Percentiles rank a stretch among this genome's conserved stretches.
Evolutionary conservation across 2,113 vertebrate genomes (phyloP).

Genomic region (Melanocharis versteri): DNA sequence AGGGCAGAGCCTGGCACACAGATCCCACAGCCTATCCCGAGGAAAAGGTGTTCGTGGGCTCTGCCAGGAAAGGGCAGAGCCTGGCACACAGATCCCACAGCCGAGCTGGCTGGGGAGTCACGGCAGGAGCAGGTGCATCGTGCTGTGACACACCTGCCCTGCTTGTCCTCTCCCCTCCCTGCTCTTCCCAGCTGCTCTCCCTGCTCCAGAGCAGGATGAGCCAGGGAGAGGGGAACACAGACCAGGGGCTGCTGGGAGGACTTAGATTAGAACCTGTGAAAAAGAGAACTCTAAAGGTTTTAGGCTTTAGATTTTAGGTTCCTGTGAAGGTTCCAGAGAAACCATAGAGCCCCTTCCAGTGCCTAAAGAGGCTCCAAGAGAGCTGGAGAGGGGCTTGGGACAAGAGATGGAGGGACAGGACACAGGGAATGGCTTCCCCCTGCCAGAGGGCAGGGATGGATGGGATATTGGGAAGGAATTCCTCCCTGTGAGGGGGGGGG

Average conservation of each 20-base stretch:
- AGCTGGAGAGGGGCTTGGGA: fast-evolving
- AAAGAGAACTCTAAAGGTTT: background rate
- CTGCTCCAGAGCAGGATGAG: background rate
- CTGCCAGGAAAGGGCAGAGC: background rate
- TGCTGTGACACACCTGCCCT: background rate
- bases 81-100: fast-evolving
- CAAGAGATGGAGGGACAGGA: fast-evolving
- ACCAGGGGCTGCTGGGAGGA: background rate
- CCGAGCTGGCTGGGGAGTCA: fast-evolving
- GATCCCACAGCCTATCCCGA: fast-evolving
- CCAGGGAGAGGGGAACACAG: background rate
- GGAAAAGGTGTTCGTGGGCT: background rate
- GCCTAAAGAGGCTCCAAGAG: background rate
- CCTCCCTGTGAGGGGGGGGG: background rate
- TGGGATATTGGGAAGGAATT: background rate
- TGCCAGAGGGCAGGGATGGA: background rate
- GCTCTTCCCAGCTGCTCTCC: background rate
- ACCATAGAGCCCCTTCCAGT: background rate
- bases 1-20: fast-evolving
- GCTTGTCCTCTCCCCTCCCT: background rate
- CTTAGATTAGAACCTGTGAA: background rate
- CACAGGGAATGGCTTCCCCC: fast-evolving
- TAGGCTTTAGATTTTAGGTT: background rate
- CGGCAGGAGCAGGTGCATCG: fast-evolving
- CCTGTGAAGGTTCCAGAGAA: background rate